Evolutionary conservation across 2,888 invertebrate genomes (phyloP).

Genomic region (Anoncus sp.): DNA sequence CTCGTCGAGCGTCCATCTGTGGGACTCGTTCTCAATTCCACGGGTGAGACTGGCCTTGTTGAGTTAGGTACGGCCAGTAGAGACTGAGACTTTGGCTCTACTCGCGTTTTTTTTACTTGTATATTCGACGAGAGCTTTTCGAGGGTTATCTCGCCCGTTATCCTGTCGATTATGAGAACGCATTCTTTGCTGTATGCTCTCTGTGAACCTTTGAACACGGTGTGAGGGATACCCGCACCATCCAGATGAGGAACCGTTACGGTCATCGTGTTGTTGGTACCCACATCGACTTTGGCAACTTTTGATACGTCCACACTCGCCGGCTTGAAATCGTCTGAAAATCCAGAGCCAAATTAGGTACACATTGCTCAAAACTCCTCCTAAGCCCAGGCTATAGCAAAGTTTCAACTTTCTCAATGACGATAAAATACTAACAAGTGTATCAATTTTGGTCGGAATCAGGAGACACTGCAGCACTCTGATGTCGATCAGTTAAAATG

Average conservation of each 20-base stretch:
- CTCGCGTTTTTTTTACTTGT: conserved; percentile 95
- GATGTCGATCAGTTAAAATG: too few relatives aligned
- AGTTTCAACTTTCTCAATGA: too few relatives aligned
- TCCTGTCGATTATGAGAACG: conserved; percentile 96
- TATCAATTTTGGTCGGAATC: too few relatives aligned
- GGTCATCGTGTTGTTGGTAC: conserved; percentile 95
- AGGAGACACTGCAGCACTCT: too few relatives aligned
- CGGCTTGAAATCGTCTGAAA: conserved; percentile 95
- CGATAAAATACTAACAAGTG: too few relatives aligned
- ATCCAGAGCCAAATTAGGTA: too few relatives aligned
- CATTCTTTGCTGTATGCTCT: conserved; percentile 97
- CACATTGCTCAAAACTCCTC: too few relatives aligned
- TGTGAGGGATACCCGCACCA: conserved; percentile 95
- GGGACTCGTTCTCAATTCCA: conserved; percentile 78
- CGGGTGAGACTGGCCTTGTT: conserved; percentile 75
- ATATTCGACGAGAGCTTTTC: conserved; percentile 96
- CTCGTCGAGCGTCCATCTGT: conserved; percentile 78
- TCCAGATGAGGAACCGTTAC: conserved; percentile 97
- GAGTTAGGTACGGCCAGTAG: conserved; percentile 68
- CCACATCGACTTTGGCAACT: conserved; percentile 95
- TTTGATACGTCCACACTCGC: conserved; percentile 98
- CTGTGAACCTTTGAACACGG: conserved; percentile 97
- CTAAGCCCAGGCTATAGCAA: too few relatives aligned
- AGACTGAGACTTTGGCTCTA: conserved; percentile 75
- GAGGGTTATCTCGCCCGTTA: conserved; percentile 96